A percentile compares a stretch with the other conserved stretches of the same genome.
Conservation (phyloP, 2,888 invertebrate species). For the Pharmacophagus antenor region DNA sequence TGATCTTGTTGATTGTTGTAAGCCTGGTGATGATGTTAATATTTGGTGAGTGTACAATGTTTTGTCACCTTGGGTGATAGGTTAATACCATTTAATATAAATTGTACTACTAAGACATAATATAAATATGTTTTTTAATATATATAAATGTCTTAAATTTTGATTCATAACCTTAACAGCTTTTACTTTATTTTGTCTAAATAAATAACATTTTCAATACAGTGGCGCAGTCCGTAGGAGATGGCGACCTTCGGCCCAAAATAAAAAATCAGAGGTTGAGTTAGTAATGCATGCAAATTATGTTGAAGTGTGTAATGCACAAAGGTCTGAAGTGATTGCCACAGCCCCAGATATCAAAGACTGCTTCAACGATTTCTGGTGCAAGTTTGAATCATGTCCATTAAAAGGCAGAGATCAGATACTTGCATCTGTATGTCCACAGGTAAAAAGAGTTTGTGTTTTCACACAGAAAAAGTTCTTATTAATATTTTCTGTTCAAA, state of each 20-base stretch:
- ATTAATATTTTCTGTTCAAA: too few relatives aligned
- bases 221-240: slow-evolving; percentile 89
- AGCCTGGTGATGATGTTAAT: slow-evolving; percentile 93
- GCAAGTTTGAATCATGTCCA: slow-evolving; percentile 81
- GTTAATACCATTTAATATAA: too few relatives aligned
- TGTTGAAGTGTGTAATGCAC: slow-evolving; percentile 83
- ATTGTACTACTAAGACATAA: not conserved
- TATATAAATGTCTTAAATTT: too few relatives aligned
- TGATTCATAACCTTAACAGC: too few relatives aligned
- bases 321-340: slow-evolving; percentile 66
- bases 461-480: too few relatives aligned
- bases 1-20: slow-evolving; percentile 92
- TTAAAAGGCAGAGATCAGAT: slow-evolving; percentile 89
- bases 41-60: slow-evolving; percentile 82
- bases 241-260: slow-evolving; percentile 83
- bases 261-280: slow-evolving; percentile 85
- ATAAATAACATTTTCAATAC: not conserved
- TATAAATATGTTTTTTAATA: too few relatives aligned
- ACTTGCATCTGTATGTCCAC: slow-evolving; percentile 90
- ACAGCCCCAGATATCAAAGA: slow-evolving; percentile 83
- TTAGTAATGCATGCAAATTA: slow-evolving; percentile 86
- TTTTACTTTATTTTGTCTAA: too few relatives aligned
- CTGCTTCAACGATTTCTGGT: slow-evolving; percentile 88
- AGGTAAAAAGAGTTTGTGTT: too few relatives aligned
- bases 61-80: too few relatives aligned